Evolutionary conservation across 2,113 vertebrate genomes (phyloP), one percentile per base, ranked within the genome.

Genomic region (Phocoena sinus): DNA sequence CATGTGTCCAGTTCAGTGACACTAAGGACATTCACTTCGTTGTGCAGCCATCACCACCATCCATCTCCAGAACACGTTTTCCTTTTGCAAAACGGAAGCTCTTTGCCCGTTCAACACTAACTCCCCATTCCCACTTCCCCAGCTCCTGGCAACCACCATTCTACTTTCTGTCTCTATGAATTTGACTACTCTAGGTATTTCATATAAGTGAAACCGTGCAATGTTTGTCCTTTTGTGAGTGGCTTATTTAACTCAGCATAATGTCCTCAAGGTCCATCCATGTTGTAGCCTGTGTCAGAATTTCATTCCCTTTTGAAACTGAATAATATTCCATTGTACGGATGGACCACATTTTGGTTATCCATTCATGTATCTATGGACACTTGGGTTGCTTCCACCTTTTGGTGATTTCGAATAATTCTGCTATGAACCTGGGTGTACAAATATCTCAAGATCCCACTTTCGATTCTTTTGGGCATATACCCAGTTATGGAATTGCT

Each of bases 191-290:
- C 58, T 44, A 12, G 36, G 77, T n/a, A 33, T 44, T 44, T n/a
- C 53, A 1, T 6, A 2, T 20, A 3, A 21, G 56, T 11, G 26
- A n/a, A 12, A 4, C n/a, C n/a, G 9, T 20, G 5, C 1, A 3
- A 41, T 12, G 11, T 63, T 63, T 63, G 62, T 63, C 12, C 25
- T 31, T 14, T 11, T 28, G 25, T 33, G 58, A 20, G 44, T 3
- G 44, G 44, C 56, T 28, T 6, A 41, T 38, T 1, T 58, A 60
- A 68, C 25, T 36, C 6, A 31, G 44, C 58, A 2, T 36, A 15
- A 38, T 17, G 60, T 44, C 60, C 17, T 58, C 23, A 1, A 4
- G 38, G 38, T 38, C 12, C 0, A 0, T 47, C 60, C 33, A 0
- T 9, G 23, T 1, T 6, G 23, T 41, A 13, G 26, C 70, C 1